Conservation (phyloP, 2,113 vertebrate genomes). For the Steatornis caripensis region DNA sequence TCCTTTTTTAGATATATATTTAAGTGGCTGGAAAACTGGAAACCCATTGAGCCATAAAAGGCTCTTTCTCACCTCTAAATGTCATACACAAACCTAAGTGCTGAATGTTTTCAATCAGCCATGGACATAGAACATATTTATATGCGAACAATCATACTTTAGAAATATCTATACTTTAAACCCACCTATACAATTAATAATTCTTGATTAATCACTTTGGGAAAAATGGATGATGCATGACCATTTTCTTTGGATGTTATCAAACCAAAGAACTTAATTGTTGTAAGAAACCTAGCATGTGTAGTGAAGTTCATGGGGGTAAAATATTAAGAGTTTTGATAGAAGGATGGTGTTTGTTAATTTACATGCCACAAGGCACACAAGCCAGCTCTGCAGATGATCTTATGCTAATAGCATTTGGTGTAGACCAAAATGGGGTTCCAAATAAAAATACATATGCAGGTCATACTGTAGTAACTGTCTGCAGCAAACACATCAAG, state of each 20-base stretch:
- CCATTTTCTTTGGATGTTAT: not conserved
- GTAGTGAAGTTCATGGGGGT: not conserved
- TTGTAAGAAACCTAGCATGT: not conserved
- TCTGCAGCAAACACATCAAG: not conserved
- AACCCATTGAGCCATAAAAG: not conserved
- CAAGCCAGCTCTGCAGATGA: not conserved
- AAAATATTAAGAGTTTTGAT: not conserved
- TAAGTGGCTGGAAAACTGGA: not conserved
- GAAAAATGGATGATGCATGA: not conserved
- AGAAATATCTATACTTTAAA: not conserved
- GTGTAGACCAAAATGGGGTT: conserved; percentile 14
- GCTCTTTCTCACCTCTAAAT: not conserved
- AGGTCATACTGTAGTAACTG: conserved; percentile 12
- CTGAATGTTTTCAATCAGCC: not conserved
- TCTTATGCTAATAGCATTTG: conserved; percentile 24
- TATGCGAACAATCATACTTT: not conserved
- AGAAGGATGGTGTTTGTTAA: not conserved
- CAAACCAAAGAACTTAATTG: not conserved
- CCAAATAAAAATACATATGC: conserved; percentile 5
- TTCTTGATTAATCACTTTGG: not conserved
- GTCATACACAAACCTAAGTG: not conserved
- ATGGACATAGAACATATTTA: not conserved
- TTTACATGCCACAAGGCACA: not conserved
- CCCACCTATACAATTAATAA: not conserved
- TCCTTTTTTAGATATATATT: not conserved